A percentile compares a stretch with the other conserved stretches of the same genome.
Conservation (phyloP, 1,140 invertebrate genomes). For the Prorops nasuta region DNA sequence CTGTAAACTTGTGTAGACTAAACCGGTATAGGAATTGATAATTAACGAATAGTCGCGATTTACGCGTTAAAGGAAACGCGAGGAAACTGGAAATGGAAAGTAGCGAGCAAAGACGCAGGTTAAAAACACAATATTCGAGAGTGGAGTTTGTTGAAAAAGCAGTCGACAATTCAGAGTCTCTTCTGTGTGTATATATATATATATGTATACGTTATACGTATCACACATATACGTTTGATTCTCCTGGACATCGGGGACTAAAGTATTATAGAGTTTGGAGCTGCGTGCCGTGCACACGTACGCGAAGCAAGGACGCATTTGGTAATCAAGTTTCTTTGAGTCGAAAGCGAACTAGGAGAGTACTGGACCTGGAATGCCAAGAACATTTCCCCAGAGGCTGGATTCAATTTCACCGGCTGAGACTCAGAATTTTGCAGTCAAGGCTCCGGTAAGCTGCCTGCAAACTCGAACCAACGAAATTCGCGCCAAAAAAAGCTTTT, state of each 20-base stretch:
- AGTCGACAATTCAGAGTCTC: no score
- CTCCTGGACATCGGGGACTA: neutral
- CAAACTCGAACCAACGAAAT: slow-evolving; percentile 34
- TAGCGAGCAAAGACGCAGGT: no score
- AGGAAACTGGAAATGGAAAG: no score
- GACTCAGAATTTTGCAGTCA: slow-evolving; percentile 36
- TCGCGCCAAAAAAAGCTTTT: slow-evolving; percentile 36
- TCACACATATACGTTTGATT: neutral
- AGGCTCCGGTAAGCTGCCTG: slow-evolving; percentile 30
- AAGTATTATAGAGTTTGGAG: no score
- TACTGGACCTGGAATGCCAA: slow-evolving; percentile 17
- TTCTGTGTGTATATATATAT: no score
- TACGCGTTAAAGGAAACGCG: no score
- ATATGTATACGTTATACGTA: no score
- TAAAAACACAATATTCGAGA: no score
- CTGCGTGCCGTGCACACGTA: neutral
- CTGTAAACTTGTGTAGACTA: no score
- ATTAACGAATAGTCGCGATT: no score
- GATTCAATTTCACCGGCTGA: slow-evolving; percentile 44
- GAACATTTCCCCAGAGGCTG: slow-evolving; percentile 41
- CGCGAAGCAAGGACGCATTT: slow-evolving; percentile 17
- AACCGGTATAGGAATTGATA: no score
- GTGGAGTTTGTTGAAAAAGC: no score
- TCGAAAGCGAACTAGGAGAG: slow-evolving; percentile 13
- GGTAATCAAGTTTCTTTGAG: slow-evolving; percentile 36